Percentiles rank a stretch among this genome's conserved stretches.
Evolutionary conservation across 1,140 invertebrate species (phyloP).

Genomic region (Pseudomyrmex dendroicus): DNA sequence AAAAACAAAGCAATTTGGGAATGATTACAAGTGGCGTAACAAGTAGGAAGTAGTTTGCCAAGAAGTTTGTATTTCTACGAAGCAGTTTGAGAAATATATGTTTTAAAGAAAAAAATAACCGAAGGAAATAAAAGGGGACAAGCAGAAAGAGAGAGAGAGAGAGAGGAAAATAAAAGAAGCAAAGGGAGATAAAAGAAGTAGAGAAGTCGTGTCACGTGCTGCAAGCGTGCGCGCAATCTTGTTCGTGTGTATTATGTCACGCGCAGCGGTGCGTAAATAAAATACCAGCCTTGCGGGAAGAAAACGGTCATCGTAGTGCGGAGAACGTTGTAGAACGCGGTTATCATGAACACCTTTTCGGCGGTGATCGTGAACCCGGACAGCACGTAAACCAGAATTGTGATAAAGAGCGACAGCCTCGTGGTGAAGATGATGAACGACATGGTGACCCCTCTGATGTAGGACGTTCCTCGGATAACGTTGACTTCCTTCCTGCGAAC

Average conservation of each 20-base stretch:
- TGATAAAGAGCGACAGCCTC: constrained; percentile 91
- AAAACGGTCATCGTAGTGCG: constrained; percentile 90
- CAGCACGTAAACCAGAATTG: constrained; percentile 91
- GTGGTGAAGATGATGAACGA: constrained; percentile 90
- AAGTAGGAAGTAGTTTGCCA: too few species aligned
- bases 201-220: neutral
- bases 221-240: neutral
- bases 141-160: neutral
- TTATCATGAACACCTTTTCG: constrained; percentile 91
- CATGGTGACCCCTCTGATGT: constrained; percentile 89
- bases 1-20: neutral
- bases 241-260: too few species aligned
- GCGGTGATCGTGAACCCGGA: constrained; percentile 88
- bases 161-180: neutral
- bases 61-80: neutral
- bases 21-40: neutral
- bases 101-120: neutral
- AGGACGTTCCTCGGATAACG: constrained; percentile 88
- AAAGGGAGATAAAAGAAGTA: neutral
- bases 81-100: neutral
- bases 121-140: neutral
- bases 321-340: constrained; percentile 90
- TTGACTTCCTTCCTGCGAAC: constrained; percentile 87
- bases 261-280: too few species aligned
- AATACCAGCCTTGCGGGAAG: constrained; percentile 88